Evolutionary conservation across 2,113 vertebrate genomes (phyloP), one percentile per base, ranked within the genome.

Genomic region (Dissostichus mawsoni): DNA sequence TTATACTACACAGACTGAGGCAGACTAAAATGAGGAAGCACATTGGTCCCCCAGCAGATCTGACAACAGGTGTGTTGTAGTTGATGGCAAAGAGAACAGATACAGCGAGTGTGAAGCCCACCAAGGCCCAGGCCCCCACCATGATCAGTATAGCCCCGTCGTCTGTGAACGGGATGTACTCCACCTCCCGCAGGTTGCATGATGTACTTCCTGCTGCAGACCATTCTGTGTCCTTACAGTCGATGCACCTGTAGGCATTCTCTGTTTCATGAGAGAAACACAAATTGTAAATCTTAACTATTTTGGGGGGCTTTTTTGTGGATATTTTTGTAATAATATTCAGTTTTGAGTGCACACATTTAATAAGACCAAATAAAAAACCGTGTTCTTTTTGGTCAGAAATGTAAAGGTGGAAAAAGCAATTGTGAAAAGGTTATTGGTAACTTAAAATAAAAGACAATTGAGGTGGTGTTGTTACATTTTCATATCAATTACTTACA

Each of bases 1-100:
- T 96, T 44, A 92, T 18, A 81, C 92, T 91, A 14, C 91, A 91
- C 0, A 89, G 80, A n/a, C 85, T 87, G 83, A 97, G 88, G 23
- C 95, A 94, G 4, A 84, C 92, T 72, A 99, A 83, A 94, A 96
- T 96, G 41, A 97, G 86, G 88, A 97, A 96, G 83, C 96, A 97
- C 91, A 93, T 94, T 52, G 85, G 92, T 18, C 96, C 96, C 0
- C 97, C 97, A 0, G 97, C 96, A 0, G 96, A 97, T 90, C 85
- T 96, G 51, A 97, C 97, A 7, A 98, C 95, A 0, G 96, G 97
- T 0, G 95, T 97, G 87, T 96, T 88, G 6, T 83, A 70, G 7
- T 96, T 92, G 20, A 87, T 10, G 36, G 89, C 86, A 2, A 98
- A 98, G 83, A 98, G 87, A 9, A 87, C 6, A 0, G 91, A 61